Evolutionary conservation across 2,797 vertebrate species (phyloP).

Genomic region (Acridotheres tristis): DNA sequence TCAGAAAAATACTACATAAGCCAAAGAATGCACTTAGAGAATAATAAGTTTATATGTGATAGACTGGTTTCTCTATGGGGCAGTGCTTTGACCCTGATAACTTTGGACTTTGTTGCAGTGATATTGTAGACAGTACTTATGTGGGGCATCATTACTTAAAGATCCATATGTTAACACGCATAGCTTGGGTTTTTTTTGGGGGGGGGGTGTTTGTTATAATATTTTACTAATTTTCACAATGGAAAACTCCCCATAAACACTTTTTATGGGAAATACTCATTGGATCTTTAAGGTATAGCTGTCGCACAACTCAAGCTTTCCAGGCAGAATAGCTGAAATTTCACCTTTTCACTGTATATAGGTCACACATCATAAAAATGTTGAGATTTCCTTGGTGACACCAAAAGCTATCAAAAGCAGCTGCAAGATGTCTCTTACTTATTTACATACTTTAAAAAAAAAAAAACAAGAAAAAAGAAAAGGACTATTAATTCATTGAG

Average conservation of each 20-base stretch:
- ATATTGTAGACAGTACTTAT: neutral
- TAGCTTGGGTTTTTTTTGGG: fast-evolving
- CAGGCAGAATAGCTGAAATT: neutral
- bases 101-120: neutral
- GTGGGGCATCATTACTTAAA: neutral
- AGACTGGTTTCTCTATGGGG: neutral
- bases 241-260: neutral
- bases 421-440: slow-evolving; percentile 11
- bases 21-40: neutral
- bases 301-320: neutral
- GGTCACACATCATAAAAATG: neutral
- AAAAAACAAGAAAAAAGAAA: neutral
- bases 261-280: neutral
- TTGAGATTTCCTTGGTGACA: slow-evolving; percentile 22
- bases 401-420: slow-evolving; percentile 36
- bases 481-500: neutral
- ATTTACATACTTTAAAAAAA: slow-evolving; percentile 26
- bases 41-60: fast-evolving
- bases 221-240: neutral
- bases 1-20: neutral
- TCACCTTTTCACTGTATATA: neutral
- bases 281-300: neutral
- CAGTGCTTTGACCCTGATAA: neutral
- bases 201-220: neutral
- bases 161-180: neutral